phyloP scores from a whole-genome alignment of 2,888 invertebrate species.

The Vanessa cardui region DNA sequence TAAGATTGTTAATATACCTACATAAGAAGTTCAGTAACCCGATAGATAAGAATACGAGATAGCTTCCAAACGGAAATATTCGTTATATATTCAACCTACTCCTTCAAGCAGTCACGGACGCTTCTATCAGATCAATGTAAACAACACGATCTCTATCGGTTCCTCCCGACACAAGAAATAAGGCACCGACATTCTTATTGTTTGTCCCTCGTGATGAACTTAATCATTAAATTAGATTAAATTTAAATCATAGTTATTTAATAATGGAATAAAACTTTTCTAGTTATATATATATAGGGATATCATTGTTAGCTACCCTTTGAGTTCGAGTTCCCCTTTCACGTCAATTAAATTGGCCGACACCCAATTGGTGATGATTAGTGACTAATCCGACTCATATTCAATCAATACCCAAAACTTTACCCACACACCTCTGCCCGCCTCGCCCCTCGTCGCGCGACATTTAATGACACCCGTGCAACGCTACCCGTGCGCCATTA shows the following conservation, averaged over 20 bases:
- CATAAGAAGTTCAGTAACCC: conserved; percentile 24
- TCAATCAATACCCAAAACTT: conserved; percentile 84
- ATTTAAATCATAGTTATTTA: not conserved
- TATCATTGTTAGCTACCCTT: conserved; percentile 5
- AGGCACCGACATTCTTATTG: conserved; percentile 5
- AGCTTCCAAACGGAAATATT: conserved; percentile 24
- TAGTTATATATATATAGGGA: not conserved
- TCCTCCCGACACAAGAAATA: not conserved
- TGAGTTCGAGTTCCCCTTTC: conserved; percentile 31
- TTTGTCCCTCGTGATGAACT: not conserved
- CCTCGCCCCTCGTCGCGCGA: conserved; percentile 79
- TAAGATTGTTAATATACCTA: conserved; percentile 9
- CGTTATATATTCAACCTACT: conserved; percentile 25
- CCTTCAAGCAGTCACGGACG: conserved; percentile 12
- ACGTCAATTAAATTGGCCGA: conserved; percentile 60
- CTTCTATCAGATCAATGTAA: conserved; percentile 26
- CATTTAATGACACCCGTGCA: conserved; percentile 84
- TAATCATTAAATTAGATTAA: not conserved
- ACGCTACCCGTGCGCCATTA: conserved; percentile 61
- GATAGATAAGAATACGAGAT: conserved; percentile 20
- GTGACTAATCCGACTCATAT: conserved; percentile 81
- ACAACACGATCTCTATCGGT: conserved; percentile 20
- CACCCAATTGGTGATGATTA: conserved; percentile 81
- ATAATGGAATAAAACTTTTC: not conserved
- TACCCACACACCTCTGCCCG: conserved; percentile 80